A percentile compares a stretch with the other conserved stretches of the same genome.
Evolutionary conservation across 2,888 invertebrate species (phyloP).

Genomic region (Sylvicola fuscatus): DNA sequence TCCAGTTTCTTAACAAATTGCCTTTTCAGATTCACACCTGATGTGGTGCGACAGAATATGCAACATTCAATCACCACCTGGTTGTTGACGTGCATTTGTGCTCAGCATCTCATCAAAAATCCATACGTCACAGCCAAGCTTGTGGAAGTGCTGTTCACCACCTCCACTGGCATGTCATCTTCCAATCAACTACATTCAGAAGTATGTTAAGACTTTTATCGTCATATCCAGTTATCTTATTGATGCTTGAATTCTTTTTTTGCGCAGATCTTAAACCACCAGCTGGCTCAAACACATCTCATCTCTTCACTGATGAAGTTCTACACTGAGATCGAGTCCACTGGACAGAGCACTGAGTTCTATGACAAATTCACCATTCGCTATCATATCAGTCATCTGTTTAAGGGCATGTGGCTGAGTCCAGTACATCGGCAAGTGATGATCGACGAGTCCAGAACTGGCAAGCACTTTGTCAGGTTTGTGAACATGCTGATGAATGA

Average conservation of each 20-base stretch:
- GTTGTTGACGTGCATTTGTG: constrained; percentile 76
- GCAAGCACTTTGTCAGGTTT: constrained; percentile 88
- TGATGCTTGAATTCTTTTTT: constrained; percentile 29
- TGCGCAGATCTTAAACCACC: constrained; percentile 64
- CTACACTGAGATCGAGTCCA: constrained; percentile 95
- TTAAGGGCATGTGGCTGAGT: constrained; percentile 91
- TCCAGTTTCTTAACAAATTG: constrained; percentile 1
- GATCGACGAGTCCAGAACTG: constrained; percentile 75
- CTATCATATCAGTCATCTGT: constrained; percentile 91
- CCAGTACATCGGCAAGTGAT: constrained; percentile 71
- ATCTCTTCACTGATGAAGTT: constrained; percentile 92
- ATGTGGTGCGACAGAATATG: constrained; percentile 51
- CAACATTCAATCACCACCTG: constrained; percentile 73
- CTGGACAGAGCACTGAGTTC: constrained; percentile 95
- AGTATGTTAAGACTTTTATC: not conserved
- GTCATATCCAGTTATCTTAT: not conserved
- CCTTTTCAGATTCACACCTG: constrained; percentile 46
- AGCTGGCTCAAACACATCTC: constrained; percentile 57
- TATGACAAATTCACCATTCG: constrained; percentile 95
- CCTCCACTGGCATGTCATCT: constrained; percentile 25
- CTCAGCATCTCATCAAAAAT: constrained; percentile 79
- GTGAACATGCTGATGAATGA: constrained; percentile 96
- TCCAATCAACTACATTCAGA: not conserved
- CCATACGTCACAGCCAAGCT: constrained; percentile 94
- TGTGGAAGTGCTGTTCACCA: constrained; percentile 72